A percentile compares a stretch with the other conserved stretches of the same genome.
These are phyloP conservation scores for Drosophila testacea DNA, from an alignment of 2,888 invertebrate species.

Conservation along the genomic window DNA sequence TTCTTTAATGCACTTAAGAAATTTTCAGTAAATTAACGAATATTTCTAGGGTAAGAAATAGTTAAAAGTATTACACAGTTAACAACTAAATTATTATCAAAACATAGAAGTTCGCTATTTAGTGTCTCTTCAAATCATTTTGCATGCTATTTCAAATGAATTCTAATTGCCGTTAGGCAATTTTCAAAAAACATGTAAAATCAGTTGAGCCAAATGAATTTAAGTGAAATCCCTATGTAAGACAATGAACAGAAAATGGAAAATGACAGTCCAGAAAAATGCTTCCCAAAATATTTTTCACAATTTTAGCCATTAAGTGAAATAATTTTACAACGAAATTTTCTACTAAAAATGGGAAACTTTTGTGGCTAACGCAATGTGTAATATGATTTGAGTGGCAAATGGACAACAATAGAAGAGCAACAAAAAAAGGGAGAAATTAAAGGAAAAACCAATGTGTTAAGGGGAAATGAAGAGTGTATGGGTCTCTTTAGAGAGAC, in stretches of 20 bases:
- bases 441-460: not conserved
- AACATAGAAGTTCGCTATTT: not conserved
- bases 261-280: constrained; percentile 5
- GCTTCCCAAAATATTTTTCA: constrained; percentile 9
- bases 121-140: not conserved
- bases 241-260: constrained; percentile 8
- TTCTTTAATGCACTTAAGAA: too few relatives aligned
- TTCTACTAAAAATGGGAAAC: constrained; percentile 23
- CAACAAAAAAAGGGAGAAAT: not conserved
- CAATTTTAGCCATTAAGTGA: constrained; percentile 19
- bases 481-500: not conserved
- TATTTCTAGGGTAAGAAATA: too few relatives aligned
- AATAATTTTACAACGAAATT: constrained; percentile 36
- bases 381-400: constrained; percentile 16
- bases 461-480: not conserved
- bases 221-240: constrained; percentile 51
- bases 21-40: not conserved
- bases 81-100: too few relatives aligned
- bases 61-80: too few relatives aligned
- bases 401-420: constrained; percentile 11
- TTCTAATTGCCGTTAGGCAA: not conserved
- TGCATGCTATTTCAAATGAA: not conserved
- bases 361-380: constrained; percentile 38
- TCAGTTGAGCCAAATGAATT: constrained; percentile 25
- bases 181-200: constrained; percentile 10